These are phyloP conservation scores for Zootermopsis nevadensis DNA, from an alignment of 2,888 invertebrate genomes.

Conservation along the genomic window DNA sequence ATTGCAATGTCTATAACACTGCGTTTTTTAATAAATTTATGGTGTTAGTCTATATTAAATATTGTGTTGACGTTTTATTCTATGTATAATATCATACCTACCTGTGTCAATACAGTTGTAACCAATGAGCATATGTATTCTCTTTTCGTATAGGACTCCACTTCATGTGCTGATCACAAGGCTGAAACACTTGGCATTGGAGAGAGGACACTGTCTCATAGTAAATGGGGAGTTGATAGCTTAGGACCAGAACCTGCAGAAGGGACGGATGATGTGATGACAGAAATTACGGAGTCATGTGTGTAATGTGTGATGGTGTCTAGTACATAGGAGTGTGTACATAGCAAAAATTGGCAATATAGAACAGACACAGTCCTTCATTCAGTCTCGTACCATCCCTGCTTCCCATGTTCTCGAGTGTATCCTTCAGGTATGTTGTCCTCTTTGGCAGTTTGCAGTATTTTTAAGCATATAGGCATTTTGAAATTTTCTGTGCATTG, in stretches of 20 bases:
- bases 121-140: background rate
- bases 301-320: constrained; percentile 13
- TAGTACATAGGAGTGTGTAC: background rate
- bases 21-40: too few species aligned
- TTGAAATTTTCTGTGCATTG: background rate
- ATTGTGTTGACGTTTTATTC: too few species aligned
- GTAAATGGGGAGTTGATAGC: background rate
- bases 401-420: background rate
- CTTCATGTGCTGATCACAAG: background rate
- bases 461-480: background rate
- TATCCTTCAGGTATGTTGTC: background rate
- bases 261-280: background rate
- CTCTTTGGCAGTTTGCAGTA: background rate
- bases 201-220: background rate
- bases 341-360: constrained; percentile 11
- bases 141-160: background rate
- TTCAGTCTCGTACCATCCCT: background rate
- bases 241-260: constrained; percentile 10
- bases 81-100: too few species aligned
- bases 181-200: background rate
- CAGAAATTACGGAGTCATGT: constrained; percentile 34
- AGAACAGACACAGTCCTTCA: background rate
- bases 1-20: too few species aligned
- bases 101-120: too few species aligned
- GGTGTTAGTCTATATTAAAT: too few species aligned